Base-by-base conservation (phyloP, 2,113 vertebrate genomes). In the Hippocampus abdominalis region DNA sequence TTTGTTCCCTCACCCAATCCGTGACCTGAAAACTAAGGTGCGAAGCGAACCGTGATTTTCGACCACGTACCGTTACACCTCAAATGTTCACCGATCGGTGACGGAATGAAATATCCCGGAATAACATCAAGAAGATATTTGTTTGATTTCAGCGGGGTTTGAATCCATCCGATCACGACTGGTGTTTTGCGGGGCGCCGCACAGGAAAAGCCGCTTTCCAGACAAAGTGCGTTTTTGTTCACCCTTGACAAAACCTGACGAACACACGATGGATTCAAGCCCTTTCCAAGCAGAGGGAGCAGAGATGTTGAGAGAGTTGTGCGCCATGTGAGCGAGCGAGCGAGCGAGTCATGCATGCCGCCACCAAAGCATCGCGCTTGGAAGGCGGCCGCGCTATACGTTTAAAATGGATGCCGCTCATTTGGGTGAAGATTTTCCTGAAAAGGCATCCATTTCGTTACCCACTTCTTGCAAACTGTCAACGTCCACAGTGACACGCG, bases 211-310 rank as follows among this genome's bases (percentile, higher is more conserved):
- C 32, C 32, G 32, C 32, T 36, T 36, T 6, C 32, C 32, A 36
- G 32, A 36, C 4, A 36, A 36, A 36, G 32, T 36, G 32, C 32
- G 32, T 36, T 60, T 59, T 16, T 60, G 27, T 18, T 60, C 18
- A 32, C 27, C 13, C 8, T 8, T 36, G 27, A 16, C 27, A 60
- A 15, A 48, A 23, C 21, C 11, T n/a, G 6, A n/a, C 9, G 16
- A 8, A 56, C 8, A 68, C 66, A 36, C 73, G 78, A 87, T 83
- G 79, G 82, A 84, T 80, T 85, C 81, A 81, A 76, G 10, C 71
- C 72, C 72, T 54, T 61, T 29, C 59, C 13, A 44, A 36, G 53
- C 56, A 15, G 9, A 70, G 63, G 7, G 20, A 66, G 51, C 25
- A 42, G 69, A 70, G 29, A 57, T 60, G 44, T n/a, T 8, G 20